A percentile compares a stretch with the other conserved stretches of the same genome.
phyloP scores from a whole-genome alignment of 2,113 vertebrate genomes.

The Scalopus aquaticus region DNA sequence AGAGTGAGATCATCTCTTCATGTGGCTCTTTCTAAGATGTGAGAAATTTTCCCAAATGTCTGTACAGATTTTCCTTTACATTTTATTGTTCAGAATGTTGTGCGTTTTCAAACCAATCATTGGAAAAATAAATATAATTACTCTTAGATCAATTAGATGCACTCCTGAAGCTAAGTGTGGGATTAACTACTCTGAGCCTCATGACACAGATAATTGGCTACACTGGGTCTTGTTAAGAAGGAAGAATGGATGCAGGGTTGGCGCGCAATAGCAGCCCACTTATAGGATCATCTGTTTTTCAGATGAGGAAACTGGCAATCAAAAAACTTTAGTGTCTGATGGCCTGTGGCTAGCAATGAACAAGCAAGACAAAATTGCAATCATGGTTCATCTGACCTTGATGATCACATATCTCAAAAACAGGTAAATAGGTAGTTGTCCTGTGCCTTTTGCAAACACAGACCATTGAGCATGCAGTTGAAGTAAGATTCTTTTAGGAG shows the following conservation, averaged over 20 bases:
- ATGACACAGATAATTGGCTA: background rate
- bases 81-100: background rate
- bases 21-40: background rate
- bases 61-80: background rate
- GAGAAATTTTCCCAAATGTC: background rate
- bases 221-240: background rate
- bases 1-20: background rate
- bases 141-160: background rate
- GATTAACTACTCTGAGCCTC: background rate
- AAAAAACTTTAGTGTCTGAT: background rate
- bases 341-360: background rate
- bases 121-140: background rate
- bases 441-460: background rate
- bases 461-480: background rate
- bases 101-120: background rate
- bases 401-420: background rate
- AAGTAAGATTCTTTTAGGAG: constrained; percentile 19
- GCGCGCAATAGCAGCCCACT: background rate
- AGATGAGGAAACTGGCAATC: background rate
- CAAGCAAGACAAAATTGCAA: background rate
- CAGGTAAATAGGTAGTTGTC: background rate
- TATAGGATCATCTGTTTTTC: background rate
- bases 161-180: background rate
- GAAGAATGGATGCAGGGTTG: background rate
- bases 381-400: background rate